Percentiles rank a stretch among this genome's conserved stretches.
Conservation (phyloP, 2,797 vertebrate genomes). For the Dicrostonyx torquatus region DNA sequence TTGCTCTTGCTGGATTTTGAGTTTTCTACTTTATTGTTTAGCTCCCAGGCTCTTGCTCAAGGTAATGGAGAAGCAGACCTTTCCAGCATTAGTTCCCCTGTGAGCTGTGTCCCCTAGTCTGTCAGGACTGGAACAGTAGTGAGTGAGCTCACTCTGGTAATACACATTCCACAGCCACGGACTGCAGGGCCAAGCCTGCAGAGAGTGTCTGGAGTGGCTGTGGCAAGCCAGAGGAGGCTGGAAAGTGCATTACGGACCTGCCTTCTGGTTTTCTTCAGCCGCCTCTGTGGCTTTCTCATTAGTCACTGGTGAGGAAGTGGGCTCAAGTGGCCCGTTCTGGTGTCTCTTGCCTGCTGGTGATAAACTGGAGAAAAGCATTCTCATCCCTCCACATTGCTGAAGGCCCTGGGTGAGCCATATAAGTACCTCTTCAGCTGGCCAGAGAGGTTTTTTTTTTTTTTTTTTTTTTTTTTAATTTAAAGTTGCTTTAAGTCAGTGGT, state of each 20-base stretch:
- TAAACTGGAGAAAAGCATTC: slow-evolving; percentile 25
- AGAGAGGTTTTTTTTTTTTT: neutral
- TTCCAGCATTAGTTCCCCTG: slow-evolving; percentile 32
- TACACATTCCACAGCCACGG: slow-evolving; percentile 25
- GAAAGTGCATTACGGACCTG: neutral
- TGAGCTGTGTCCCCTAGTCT: slow-evolving; percentile 26
- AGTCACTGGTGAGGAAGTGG: slow-evolving; percentile 45
- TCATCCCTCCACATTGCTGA: neutral
- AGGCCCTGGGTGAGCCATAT: neutral
- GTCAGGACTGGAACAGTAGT: slow-evolving; percentile 30
- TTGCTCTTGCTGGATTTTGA: neutral
- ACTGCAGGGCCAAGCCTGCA: slow-evolving; percentile 11
- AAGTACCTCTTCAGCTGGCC: neutral
- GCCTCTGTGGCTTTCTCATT: slow-evolving; percentile 45
- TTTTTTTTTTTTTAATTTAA: neutral
- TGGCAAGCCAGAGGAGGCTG: neutral
- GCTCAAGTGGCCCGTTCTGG: slow-evolving; percentile 50
- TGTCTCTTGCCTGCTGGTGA: slow-evolving; percentile 15
- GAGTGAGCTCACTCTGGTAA: slow-evolving; percentile 24
- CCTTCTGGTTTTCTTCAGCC: slow-evolving; percentile 39
- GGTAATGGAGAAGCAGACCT: slow-evolving; percentile 16
- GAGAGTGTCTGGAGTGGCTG: neutral
- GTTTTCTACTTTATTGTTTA: slow-evolving; percentile 6
- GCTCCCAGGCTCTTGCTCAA: slow-evolving; percentile 47
- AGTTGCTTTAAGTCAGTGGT: slow-evolving; percentile 18